Evolutionary conservation across 2,888 invertebrate species (phyloP), one percentile per base, ranked within the genome.

Genomic region (Biston betularia): DNA sequence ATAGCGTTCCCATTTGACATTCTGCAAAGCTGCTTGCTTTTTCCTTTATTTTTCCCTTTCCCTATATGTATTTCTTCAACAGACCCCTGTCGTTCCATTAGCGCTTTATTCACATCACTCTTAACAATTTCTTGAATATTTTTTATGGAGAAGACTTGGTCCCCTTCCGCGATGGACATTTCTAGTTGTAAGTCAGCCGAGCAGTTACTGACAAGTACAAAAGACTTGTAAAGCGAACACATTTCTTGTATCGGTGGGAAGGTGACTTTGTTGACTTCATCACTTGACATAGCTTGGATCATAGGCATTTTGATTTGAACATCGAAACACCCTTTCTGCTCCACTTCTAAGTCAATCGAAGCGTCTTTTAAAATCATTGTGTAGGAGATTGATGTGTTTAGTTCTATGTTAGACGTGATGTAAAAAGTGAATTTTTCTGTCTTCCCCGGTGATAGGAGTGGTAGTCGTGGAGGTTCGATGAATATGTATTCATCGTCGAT

Each of bases 51-150:
- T 62, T 88, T 90, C 1, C 68, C 60, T 65, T 86, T 89, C 10
- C 75, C 71, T 42, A 73, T 24, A 6, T 48, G 78, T 0, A 69
- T 75, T 2, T 88, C 89, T 1, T 89, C 88, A 5, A 73, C 63
- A 0, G 78, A 79, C 1, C 76, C 81, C 34, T 86, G 84, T 0
- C 83, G 77, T 2, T 91, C 89, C 79, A 85, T 80, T 54, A 92
- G 68, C 1, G 86, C 86, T 64, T 89, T 92, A 66, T 87, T 90
- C 0, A 92, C 85, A 63, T 93, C 93, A 14, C 71, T 72, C 68
- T 88, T 91, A 65, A 81, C 89, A 63, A 93, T 89, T 69, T 92
- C 92, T 53, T 92, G 91, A 24, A 90, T 87, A 42, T 77, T 87
- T 63, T 81, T 89, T 3, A 93, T 90, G 5, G 80, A 72, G 63